Base-by-base conservation (phyloP, 2,888 invertebrate species). In the Ctena decussata region DNA sequence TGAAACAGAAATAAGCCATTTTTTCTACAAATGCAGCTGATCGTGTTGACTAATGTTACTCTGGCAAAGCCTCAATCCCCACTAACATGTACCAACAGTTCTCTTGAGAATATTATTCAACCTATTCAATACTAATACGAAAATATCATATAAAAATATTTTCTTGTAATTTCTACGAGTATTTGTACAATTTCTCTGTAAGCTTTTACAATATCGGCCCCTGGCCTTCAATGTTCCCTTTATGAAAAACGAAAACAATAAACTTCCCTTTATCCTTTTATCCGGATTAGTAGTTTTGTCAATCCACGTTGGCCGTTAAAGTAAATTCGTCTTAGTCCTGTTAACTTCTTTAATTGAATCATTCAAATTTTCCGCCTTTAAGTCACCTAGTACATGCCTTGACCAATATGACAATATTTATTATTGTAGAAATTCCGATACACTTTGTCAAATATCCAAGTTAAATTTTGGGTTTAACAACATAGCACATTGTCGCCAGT, bases 81-180 rank as follows among this genome's bases (percentile, higher is more conserved):
- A 72, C 41, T 72, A 72, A 72, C 72, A 65, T 65, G 65, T 35
- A 30, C 3, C 32, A 30, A 35, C 65, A 24, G 35, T 21, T 30
- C 65, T 35, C 65, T 35, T 32, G 11, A 1, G 65, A 46, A 32
- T 65, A 49, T 70, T 44, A 71, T 71, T 60, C 71, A 44, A 39
- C 53, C 57, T 71, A 69, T 74, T 74, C 35, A 71, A 24, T 60
- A 60, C 70, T 32, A 39, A 74, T 37, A 71, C 76, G 77, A 75
- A 80, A 87, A 87, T 82, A 77, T 77, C 53, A 77, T 69, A 73
- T 73, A 57, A 72, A 84, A 88, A 88, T 88, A 88, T 88, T 88
- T 82, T 83, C 85, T 84, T 85, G 77, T 77, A 82, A 77, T 86
- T 86, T 74, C 77, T 80, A 5, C 12, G 35, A 12, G 21, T 65